Evolutionary conservation across 2,797 vertebrate species (phyloP), one percentile per base, ranked within the genome.

Genomic region (Cuculus canorus): DNA sequence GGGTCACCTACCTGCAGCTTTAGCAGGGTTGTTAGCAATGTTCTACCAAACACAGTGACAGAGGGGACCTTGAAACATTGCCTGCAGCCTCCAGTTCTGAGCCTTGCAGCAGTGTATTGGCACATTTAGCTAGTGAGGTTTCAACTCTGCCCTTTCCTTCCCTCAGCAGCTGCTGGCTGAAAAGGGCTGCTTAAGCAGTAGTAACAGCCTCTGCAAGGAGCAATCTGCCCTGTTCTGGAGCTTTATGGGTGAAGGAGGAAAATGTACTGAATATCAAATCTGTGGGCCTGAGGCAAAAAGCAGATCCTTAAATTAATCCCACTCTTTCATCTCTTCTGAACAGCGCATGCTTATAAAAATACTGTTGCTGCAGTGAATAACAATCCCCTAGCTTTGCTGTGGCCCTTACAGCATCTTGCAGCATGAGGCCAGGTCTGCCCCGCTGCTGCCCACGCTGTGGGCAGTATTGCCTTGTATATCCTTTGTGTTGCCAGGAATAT

Each of bases 381-480:
- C 50, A 52, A 3, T 12, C 22, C 27, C 28, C 61, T 65, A 0
- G 0, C 39, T n/a, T 69, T 61, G 45, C 61, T 15, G 32, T 12
- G 18, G 60, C 60, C 18, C 32, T 60, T 56, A 3, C 11, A 70
- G n/a, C 24, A 2, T 3, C 68, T 23, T 27, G 56, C 82, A 70
- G 73, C 61, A 45, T 13, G 56, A 45, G 43, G 30, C 19, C 37
- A 7, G 11, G 39, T 4, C 60, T 57, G 71, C 52, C 59, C 35
- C 0, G 0, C 59, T 47, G 21, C 50, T 48, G 45, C n/a, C 39
- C 32, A 6, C n/a, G 11, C 66, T 3, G 1, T 10, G 60, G 35
- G 59, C 64, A 64, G n/a, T 4, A 1, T 45, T 66, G 72, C 43
- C 17, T 78, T 6, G 3, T 11, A 6, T 4, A 37, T 5, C 43